These are phyloP conservation scores for Drosophila meridiana DNA, from an alignment of 2,888 invertebrate species.

Conservation along the genomic window DNA sequence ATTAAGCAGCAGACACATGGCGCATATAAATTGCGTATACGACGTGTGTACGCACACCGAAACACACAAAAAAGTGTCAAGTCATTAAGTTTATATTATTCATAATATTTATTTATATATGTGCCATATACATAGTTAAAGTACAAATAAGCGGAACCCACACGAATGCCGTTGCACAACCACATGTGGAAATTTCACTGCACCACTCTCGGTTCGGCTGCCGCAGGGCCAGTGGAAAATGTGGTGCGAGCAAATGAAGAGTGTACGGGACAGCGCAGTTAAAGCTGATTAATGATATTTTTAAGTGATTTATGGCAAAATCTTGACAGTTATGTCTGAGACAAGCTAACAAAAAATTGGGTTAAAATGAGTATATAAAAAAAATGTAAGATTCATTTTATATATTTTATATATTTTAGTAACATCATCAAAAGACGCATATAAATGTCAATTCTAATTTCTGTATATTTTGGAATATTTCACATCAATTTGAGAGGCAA, in stretches of 20 bases:
- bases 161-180: slow-evolving; percentile 33
- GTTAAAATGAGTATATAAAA: background rate
- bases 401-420: background rate
- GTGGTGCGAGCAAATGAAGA: background rate
- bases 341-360: background rate
- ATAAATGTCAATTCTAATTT: background rate
- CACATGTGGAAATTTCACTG: slow-evolving; percentile 48
- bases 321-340: background rate
- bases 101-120: slow-evolving; percentile 53
- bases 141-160: slow-evolving; percentile 53
- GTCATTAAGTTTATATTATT: slow-evolving; percentile 70
- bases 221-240: slow-evolving; percentile 32
- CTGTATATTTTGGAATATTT: background rate
- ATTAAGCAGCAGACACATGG: slow-evolving; percentile 21
- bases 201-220: slow-evolving; percentile 25
- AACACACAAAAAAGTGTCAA: slow-evolving; percentile 49
- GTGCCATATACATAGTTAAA: slow-evolving; percentile 28
- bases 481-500: background rate
- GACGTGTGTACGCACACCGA: slow-evolving; percentile 13
- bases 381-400: background rate
- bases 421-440: background rate
- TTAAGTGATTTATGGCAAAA: background rate
- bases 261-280: background rate
- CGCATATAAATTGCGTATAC: slow-evolving; percentile 27
- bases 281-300: slow-evolving; percentile 8